Evolutionary conservation across 2,797 vertebrate genomes (phyloP), one percentile per base, ranked within the genome.

Genomic region (Tinamus major): DNA sequence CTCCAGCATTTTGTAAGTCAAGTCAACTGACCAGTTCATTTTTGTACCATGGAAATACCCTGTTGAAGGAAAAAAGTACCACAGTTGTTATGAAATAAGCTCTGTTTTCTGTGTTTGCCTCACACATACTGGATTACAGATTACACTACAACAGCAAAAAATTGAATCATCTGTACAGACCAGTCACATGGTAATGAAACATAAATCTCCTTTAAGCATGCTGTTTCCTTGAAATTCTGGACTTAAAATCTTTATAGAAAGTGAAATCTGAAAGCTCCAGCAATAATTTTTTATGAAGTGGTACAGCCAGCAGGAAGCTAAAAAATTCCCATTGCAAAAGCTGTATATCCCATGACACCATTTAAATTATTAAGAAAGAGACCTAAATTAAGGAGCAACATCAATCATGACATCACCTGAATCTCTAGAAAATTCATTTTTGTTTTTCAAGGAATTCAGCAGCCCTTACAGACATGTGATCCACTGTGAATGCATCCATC

Each of bases 191-290:
- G 17, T 68, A 90, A 82, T 59, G 79, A 79, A 74, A 51, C 16
- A 1, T 48, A 77, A 56, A 37, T 49, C 59, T 90, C n/a, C 27
- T 59, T 71, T 67, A 71, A 42, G 46, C 46, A 51, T 26, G 59
- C 23, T 76, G 61, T 64, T 83, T 83, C 51, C n/a, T 49, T 87
- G 61, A 90, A 94, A 87, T 62, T 72, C 58, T 56, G 71, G 53
- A 89, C 23, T 39, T 88, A 13, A 49, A 70, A 59, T 42, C 51
- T 79, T 75, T 79, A n/a, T 69, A 59, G 42, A 93, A 93, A 70
- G 59, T 62, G 53, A 85, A 81, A 91, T 87, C 33, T 76, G 72
- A 89, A 89, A 89, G 37, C 77, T 79, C 82, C 42, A 76, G 26
- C 58, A 76, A 79, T 63, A 86, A 39, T 35, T 31, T 55, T 63